Evolutionary conservation across 2,797 vertebrate genomes (phyloP).

Genomic region (Ficedula albicollis): DNA sequence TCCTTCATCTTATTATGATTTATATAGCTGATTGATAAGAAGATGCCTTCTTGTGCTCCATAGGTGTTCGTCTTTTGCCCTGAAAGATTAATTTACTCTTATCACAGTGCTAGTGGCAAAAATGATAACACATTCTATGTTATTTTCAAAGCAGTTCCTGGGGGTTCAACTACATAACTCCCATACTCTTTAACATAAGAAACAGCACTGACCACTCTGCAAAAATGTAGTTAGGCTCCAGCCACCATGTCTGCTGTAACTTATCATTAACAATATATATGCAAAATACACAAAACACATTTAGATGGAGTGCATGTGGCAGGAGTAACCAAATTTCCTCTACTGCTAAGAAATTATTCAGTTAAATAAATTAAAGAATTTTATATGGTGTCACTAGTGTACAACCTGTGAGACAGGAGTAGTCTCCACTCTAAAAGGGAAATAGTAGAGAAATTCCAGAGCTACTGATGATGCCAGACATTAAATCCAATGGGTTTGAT

Average conservation of each 20-base stretch:
- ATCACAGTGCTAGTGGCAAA: neutral
- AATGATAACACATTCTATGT: neutral
- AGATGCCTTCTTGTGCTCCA: neutral
- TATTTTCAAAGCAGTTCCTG: neutral
- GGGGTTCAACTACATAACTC: neutral
- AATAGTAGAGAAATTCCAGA: neutral
- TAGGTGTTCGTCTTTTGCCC: neutral
- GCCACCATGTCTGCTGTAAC: neutral
- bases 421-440: neutral
- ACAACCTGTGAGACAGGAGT: neutral
- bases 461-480: neutral
- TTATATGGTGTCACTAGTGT: neutral
- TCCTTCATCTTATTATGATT: neutral
- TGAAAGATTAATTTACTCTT: neutral
- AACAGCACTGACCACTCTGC: neutral
- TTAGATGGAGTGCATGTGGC: neutral
- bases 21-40: neutral
- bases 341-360: neutral
- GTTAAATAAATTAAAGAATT: neutral
- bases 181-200: neutral
- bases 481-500: neutral
- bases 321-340: neutral
- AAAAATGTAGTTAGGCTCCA: neutral
- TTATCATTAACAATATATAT: neutral
- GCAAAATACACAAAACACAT: neutral